Evolutionary conservation across 2,888 invertebrate species (phyloP), one percentile per base, ranked within the genome.

Genomic region (Ormyrus pomaceus): DNA sequence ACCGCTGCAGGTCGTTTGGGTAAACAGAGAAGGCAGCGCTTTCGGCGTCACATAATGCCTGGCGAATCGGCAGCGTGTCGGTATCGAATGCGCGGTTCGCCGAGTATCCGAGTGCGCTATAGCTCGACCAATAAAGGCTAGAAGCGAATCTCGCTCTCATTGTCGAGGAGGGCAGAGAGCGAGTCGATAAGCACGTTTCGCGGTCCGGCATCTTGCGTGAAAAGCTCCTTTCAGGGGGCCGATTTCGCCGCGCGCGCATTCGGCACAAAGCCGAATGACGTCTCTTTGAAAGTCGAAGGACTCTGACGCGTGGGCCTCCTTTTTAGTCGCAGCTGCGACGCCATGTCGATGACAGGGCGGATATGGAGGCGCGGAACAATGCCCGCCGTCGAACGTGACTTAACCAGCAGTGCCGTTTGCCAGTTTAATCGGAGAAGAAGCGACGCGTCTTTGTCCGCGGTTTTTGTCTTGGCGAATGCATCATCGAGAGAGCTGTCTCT

Each of bases 321-420:
- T 19, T 19, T 19, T 19, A 19, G 19, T 19, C 19, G 19, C 19
- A 19, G 19, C 19, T 2, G 19, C 19, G 19, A 19, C 19, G 19
- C 19, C 19, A 19, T 19, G 19, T 19, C 19, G 2, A 19, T 19
- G 19, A 19, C 19, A 19, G 19, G 19, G 19, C 19, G 19, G 19
- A 19, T 19, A 19, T 19, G 19, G 46, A 62, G 50, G 11, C 61
- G 45, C 53, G 68, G 79, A 83, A 82, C 83, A 83, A 82, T 82
- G 76, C 78, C 19, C 68, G 19, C 19, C 19, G 77, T 75, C 82
- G 77, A 81, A 81, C 80, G 77, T 79, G 75, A 78, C 77, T 77
- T 77, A 80, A 82, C 71, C 73, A 64, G 55, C n/a, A 66, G 66
- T 48, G 48, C 48, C 58, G 51, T 62, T 58, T 66, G 68, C 72